Base-by-base conservation (phyloP, 1,140 invertebrate species). In the Meteorus sp. region DNA sequence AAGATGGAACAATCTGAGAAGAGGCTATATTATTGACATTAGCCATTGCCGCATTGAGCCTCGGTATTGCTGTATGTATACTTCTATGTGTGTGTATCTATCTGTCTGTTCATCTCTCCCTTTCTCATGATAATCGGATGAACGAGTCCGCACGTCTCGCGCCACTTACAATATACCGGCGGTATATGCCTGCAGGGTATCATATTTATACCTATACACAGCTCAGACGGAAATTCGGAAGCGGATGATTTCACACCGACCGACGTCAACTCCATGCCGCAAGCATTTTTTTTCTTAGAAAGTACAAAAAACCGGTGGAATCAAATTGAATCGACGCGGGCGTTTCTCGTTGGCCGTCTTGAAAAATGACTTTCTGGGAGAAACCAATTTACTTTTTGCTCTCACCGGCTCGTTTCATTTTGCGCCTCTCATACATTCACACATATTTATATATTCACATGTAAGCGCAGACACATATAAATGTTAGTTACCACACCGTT, bases 171-270 rank as follows among this genome's bases (percentile, higher is more conserved):
- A 9, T 3, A 1, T 31, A 8, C 8, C 23, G 23, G 17, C n/a
- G n/a, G 20, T 31, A 51, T n/a, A 4, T 29, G 7, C 19, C 9
- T 5, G 11, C 11, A 15, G 27, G 9, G 45, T 27, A 29, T 11
- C 23, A 25, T 48, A 29, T 48, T n/a, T n/a, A n/a, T n/a, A n/a
- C n/a, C n/a, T n/a, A n/a, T n/a, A n/a, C n/a, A n/a, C n/a, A 48
- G 23, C 9, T 22, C 17, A 52, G 27, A 22, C 29, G 56, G 60
- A 62, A 62, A 59, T 62, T 62, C 60, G 56, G 60, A 62, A 62
- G 60, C 60, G 56, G 50, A 58, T 58, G 43, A 62, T 62, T 62
- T 62, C 60, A 62, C 60, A 62, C 60, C 39, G 54, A 23, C n/a
- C 39, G 37, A 19, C 50, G 20, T 31, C 37, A 51, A n/a, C 23